Evolutionary conservation across 1,140 invertebrate species (phyloP), one percentile per base, ranked within the genome.

Genomic region (Stegodyphus dumicola): DNA sequence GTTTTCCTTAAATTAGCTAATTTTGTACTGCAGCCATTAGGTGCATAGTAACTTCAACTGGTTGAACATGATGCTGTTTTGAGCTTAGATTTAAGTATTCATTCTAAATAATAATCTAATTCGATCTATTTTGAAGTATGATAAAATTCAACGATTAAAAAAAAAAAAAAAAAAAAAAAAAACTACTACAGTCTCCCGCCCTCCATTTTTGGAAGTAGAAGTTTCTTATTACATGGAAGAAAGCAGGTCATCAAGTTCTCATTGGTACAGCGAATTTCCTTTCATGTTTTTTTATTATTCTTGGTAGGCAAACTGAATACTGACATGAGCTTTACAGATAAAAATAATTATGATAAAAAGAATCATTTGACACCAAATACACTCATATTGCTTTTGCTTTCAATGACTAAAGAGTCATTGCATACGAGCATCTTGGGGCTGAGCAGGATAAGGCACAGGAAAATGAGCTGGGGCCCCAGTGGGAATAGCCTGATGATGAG

Each of bases 401-500:
- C 75, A 60, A 33, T 33, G 9, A 60, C 9, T 15, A 15, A 9
- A 60, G n/a, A 52, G 51, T 54, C 76, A 87, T 66, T 87, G 86
- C 86, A 87, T 78, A n/a, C 86, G 49, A 7, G 86, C 80, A 65
- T 87, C 86, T 18, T 87, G 86, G n/a, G 80, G 73, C 71, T 87
- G 87, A 33, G 87, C 74, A 7, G 87, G 73, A 77, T 87, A 87
- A 13, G 87, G 76, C 54, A 86, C 54, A 7, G 86, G 74, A 17
- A 87, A 87, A 13, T 81, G 86, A n/a, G 83, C 77, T 13, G 87
- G 64, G 15, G 83, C 77, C 5, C 75, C 81, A 18, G 75, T 53
- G 15, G 87, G 76, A 54, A 86, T 60, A 13, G 69, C 69, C 53
- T 79, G 76, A 7, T 65, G 87, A 13, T 74, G 87, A 11, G 56